A percentile compares a stretch with the other conserved stretches of the same genome.
These are phyloP conservation scores for Mizuhopecten yessoensis DNA, from an alignment of 1,140 invertebrate genomes.

Conservation along the genomic window DNA sequence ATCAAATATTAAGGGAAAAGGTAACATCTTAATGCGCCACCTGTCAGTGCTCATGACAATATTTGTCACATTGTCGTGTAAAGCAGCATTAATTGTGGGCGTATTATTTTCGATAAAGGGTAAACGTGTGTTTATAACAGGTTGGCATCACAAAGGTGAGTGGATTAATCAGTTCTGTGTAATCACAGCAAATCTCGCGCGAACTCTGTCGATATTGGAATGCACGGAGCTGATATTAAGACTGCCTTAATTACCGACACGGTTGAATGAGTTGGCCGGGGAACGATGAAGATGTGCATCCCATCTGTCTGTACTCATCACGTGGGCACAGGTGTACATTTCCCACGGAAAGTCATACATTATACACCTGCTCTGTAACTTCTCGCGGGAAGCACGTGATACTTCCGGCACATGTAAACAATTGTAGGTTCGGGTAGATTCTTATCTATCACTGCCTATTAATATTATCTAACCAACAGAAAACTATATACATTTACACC, in stretches of 20 bases:
- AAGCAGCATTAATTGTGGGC: background rate
- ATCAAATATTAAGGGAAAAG: background rate
- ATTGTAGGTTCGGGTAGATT: background rate
- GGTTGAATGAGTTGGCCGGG: background rate
- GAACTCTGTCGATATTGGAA: background rate
- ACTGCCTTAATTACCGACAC: background rate
- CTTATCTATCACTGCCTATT: background rate
- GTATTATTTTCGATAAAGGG: background rate
- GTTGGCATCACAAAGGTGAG: background rate
- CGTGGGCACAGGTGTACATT: background rate
- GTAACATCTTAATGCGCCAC: background rate
- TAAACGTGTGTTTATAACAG: background rate
- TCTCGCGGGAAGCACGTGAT: background rate
- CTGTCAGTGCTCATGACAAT: background rate
- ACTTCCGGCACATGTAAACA: background rate
- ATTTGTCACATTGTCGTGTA: background rate
- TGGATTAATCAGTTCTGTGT: background rate
- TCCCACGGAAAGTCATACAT: background rate
- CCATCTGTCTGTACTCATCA: background rate
- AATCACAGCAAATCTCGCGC: slow-evolving; percentile 16
- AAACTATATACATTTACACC: background rate
- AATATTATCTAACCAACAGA: background rate
- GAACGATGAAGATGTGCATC: background rate
- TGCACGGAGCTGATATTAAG: background rate
- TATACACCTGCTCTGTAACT: background rate